phyloP scores from a whole-genome alignment of 2,888 invertebrate genomes.

The Chrysina gloriosa region DNA sequence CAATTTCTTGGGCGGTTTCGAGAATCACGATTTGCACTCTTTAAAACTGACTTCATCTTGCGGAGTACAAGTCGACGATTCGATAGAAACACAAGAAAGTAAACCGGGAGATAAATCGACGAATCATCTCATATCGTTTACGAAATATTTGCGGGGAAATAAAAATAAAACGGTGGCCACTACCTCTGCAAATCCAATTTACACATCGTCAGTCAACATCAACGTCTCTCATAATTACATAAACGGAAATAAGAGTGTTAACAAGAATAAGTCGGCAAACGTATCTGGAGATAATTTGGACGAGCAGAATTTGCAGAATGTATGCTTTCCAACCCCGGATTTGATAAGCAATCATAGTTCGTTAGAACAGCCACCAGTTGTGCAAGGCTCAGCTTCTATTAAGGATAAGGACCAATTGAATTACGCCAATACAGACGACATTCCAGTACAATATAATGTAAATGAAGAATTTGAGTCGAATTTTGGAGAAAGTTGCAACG shows the following conservation, averaged over 20 bases:
- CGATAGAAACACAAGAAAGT: conserved; percentile 51
- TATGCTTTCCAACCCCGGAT: conserved; percentile 68
- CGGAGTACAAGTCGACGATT: conserved; percentile 44
- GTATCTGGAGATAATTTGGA: conserved; percentile 69
- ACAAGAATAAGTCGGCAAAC: conserved; percentile 38
- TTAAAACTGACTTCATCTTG: conserved; percentile 45
- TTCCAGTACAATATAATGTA: conserved; percentile 27
- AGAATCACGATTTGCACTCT: conserved; percentile 17
- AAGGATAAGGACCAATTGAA: conserved; percentile 22
- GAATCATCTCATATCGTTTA: conserved; percentile 60
- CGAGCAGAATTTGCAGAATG: conserved; percentile 51
- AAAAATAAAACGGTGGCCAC: conserved; percentile 8
- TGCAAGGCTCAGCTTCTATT: conserved; percentile 32
- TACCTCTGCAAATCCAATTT: conserved; percentile 59
- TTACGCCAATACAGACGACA: conserved; percentile 34
- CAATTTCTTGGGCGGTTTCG: conserved; percentile 57
- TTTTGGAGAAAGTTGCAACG: conserved; percentile 42
- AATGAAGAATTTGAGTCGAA: conserved; percentile 23
- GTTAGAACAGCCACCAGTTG: conserved; percentile 58
- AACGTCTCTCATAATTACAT: conserved; percentile 71
- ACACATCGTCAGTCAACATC: conserved; percentile 69
- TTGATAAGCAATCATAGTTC: conserved; percentile 71
- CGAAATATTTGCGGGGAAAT: conserved; percentile 59
- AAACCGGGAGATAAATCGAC: conserved; percentile 59
- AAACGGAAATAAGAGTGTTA: conserved; percentile 50